These are phyloP conservation scores for Halisarca cf. caerulea DNA, from an alignment of 37 sponge, comb jelly and placozoan genomes.

Conservation along the genomic window DNA sequence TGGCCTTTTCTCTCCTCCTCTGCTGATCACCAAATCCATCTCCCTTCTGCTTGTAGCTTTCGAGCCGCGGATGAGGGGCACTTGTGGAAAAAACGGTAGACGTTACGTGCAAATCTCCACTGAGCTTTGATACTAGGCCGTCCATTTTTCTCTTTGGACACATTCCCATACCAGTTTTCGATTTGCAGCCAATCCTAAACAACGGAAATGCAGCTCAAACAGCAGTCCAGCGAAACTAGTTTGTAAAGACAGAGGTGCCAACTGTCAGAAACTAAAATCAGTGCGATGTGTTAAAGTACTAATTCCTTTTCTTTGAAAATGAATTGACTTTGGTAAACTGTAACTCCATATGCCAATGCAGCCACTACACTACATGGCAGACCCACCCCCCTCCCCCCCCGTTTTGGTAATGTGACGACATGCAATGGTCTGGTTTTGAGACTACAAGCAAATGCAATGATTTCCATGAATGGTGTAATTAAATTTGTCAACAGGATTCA, in stretches of 20 bases:
- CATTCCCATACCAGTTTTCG: not conserved
- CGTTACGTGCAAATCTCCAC: conserved; percentile 33
- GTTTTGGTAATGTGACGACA: too few species aligned
- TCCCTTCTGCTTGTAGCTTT: conserved; percentile 56
- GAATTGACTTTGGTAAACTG: too few species aligned
- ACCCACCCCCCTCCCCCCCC: too few species aligned
- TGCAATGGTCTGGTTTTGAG: too few species aligned
- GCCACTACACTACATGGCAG: too few species aligned
- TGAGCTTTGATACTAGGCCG: conserved; percentile 41
- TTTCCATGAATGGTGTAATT: too few species aligned
- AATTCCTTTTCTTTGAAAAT: too few species aligned
- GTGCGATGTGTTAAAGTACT: not conserved
- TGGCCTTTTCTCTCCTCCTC: conserved; percentile 31
- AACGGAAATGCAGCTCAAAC: too few species aligned
- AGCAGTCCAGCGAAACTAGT: not conserved
- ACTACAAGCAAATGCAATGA: too few species aligned
- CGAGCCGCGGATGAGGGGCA: conserved; percentile 51
- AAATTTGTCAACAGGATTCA: too few species aligned
- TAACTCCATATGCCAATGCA: too few species aligned
- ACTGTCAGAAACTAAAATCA: not conserved
- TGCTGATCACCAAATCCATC: conserved; percentile 65
- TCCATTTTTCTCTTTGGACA: conserved; percentile 50
- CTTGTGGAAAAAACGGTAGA: conserved; percentile 28
- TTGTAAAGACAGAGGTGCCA: not conserved
- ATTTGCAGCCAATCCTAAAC: too few species aligned